Percentiles rank a stretch among this genome's conserved stretches.
These are phyloP conservation scores for Stegophylla sp. DNA, from an alignment of 2,888 invertebrate genomes.

Conservation along the genomic window DNA sequence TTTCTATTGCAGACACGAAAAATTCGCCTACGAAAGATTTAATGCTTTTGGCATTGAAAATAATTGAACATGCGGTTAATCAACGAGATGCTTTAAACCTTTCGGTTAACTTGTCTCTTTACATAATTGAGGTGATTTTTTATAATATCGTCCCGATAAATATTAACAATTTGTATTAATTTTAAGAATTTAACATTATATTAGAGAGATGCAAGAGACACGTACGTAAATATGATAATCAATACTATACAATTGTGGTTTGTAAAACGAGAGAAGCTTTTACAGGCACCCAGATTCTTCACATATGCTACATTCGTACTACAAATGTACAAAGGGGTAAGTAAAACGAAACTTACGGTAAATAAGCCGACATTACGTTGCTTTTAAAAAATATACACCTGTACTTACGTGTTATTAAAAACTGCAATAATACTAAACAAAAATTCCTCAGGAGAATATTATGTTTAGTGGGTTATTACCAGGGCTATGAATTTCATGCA, in stretches of 20 bases:
- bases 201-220: slow-evolving; percentile 49
- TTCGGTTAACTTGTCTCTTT: slow-evolving; percentile 35
- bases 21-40: slow-evolving; percentile 43
- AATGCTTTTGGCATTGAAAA: slow-evolving; percentile 54
- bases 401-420: too few relatives aligned
- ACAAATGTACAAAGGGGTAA: slow-evolving; percentile 45
- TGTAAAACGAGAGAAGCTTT: slow-evolving; percentile 56
- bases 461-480: too few relatives aligned
- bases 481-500: too few relatives aligned
- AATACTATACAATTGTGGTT: slow-evolving; percentile 54
- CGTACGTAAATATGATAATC: slow-evolving; percentile 51
- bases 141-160: slow-evolving; percentile 5
- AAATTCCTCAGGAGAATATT: too few relatives aligned
- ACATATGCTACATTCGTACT: slow-evolving; percentile 45
- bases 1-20: slow-evolving; percentile 42
- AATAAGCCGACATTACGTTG: too few relatives aligned
- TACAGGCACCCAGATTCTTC: slow-evolving; percentile 46
- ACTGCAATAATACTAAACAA: too few relatives aligned
- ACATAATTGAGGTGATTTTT: slow-evolving; percentile 51
- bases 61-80: slow-evolving; percentile 44
- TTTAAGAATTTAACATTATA: slow-evolving; percentile 33
- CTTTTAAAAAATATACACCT: too few relatives aligned
- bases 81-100: not conserved
- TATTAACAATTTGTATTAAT: slow-evolving; percentile 29
- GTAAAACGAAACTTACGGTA: not conserved